A percentile compares a stretch with the other conserved stretches of the same genome.
These are phyloP conservation scores for Cryptoprocta ferox DNA, from an alignment of 2,797 vertebrate species.

Conservation along the genomic window DNA sequence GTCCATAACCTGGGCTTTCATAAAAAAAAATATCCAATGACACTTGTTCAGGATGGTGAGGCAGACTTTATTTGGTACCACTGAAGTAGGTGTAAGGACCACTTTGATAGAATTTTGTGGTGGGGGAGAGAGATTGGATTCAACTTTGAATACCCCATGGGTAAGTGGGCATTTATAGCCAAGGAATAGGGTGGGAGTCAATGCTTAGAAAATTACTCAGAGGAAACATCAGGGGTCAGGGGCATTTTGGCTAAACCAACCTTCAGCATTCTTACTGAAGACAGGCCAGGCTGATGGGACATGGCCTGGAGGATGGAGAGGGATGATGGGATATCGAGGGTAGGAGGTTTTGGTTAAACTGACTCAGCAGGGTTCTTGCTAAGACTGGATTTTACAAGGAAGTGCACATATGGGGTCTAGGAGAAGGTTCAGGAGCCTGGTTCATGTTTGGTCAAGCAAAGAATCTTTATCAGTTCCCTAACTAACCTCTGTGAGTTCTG, in stretches of 20 bases:
- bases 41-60: not conserved
- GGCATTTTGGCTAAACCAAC: not conserved
- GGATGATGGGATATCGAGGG: not conserved
- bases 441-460: not conserved
- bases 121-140: not conserved
- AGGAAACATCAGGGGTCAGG: not conserved
- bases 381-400: not conserved
- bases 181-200: not conserved
- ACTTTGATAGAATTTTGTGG: not conserved
- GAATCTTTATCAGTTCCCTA: not conserved
- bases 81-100: not conserved
- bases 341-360: not conserved
- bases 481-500: not conserved
- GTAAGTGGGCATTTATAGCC: not conserved
- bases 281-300: not conserved
- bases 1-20: not conserved
- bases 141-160: not conserved
- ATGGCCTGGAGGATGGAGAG: not conserved
- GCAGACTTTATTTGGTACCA: not conserved
- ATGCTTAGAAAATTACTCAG: not conserved
- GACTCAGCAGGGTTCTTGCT: not conserved
- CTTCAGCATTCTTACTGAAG: not conserved
- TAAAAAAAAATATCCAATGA: not conserved
- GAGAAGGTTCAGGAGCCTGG: not conserved
- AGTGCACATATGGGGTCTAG: not conserved